Conservation (phyloP, 2,888 invertebrate species). For the Rosalia funebris region DNA sequence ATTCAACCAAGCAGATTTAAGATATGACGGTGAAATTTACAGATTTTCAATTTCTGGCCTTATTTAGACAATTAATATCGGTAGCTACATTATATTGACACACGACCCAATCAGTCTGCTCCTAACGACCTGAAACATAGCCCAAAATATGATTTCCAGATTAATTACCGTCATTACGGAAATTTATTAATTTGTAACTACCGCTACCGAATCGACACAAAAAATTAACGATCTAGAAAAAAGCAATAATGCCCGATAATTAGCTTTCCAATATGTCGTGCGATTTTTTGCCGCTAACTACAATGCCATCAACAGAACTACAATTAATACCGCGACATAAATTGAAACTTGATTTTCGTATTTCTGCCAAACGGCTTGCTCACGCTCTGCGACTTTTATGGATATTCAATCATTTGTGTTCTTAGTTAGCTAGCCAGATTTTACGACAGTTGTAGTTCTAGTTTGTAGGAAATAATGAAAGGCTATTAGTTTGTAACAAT, state of each 20-base stretch:
- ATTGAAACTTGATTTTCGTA: constrained; percentile 32
- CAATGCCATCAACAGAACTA: constrained; percentile 38
- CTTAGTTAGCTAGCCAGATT: too few species aligned
- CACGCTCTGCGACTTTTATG: not conserved
- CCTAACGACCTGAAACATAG: constrained; percentile 1
- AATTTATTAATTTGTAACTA: constrained; percentile 48
- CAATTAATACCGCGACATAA: constrained; percentile 37
- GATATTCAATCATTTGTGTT: constrained; percentile 5
- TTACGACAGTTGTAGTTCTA: too few species aligned
- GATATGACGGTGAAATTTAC: too few species aligned
- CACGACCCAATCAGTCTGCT: not conserved
- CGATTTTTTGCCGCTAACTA: constrained; percentile 32
- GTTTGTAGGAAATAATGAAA: too few species aligned
- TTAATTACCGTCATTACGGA: constrained; percentile 46
- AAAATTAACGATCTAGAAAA: constrained; percentile 54
- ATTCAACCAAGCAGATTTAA: too few species aligned
- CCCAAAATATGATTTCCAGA: constrained; percentile 34
- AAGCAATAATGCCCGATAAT: constrained; percentile 46
- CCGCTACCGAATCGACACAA: constrained; percentile 41
- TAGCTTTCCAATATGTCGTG: constrained; percentile 37
- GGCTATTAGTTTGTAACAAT: too few species aligned
- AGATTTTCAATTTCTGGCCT: too few species aligned
- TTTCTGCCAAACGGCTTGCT: constrained; percentile 11
- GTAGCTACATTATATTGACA: not conserved
- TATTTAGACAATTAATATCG: not conserved